Base-by-base conservation (phyloP, 2,113 vertebrate genomes). In the Urocolius indicus region DNA sequence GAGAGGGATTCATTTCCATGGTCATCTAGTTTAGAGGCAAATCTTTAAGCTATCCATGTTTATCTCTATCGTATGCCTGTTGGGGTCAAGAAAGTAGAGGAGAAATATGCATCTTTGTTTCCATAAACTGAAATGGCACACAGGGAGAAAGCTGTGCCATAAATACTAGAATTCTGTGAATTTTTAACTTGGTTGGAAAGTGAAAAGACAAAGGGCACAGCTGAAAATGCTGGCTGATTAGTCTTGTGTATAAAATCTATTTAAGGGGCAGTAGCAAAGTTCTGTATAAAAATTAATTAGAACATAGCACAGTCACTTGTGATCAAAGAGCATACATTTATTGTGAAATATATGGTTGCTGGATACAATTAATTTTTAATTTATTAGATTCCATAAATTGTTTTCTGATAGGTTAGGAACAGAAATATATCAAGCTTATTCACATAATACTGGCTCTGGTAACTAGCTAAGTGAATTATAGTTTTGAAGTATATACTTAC, bases 311-410 rank as follows among this genome's bases (percentile, higher is more conserved):
- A 93, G 72, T 92, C 90, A 95, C 68, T 92, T 81, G 88, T 94
- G 95, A 97, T 97, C 96, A 97, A 97, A 96, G 92, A 90, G 41
- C 14, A 2, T 75, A 58, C 58, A 24, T 90, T 97, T 93, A 95
- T 95, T 87, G 92, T 94, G 92, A 96, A 96, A 96, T 94, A 95
- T 92, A 86, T 94, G 61, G 57, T 75, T 96, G 72, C 87, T 97
- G 88, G 66, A 95, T 85, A 96, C 88, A 93, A 96, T 96, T 95
- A 7, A 78, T 95, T 96, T 95, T 92, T 86, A 96, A 96, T 94
- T 96, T 97, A 97, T 97, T 97, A 95, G 95, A 95, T 96, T 97
- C 95, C 86, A 94, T 96, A 96, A 97, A 96, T 95, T 96, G 95
- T 94, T 96, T 96, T 96, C 93, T 96, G 90, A 93, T 96, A 92